These are phyloP conservation scores for Ammodytes dubius DNA, from an alignment of 2,113 vertebrate species.

Conservation along the genomic window DNA sequence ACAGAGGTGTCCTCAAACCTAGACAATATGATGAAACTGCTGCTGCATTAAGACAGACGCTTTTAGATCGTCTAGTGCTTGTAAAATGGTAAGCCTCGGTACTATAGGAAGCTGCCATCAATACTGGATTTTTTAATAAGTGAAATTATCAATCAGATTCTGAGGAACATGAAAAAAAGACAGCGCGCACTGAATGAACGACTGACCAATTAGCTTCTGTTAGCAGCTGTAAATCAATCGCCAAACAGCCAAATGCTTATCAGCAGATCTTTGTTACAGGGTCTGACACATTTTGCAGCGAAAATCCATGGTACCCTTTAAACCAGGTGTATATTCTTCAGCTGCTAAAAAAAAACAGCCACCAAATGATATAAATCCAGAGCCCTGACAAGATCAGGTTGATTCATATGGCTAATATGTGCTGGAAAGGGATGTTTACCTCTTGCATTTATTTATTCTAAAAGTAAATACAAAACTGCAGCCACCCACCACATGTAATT, in stretches of 20 bases:
- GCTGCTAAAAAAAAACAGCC: background rate
- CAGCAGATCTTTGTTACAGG: background rate
- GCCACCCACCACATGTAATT: conserved; percentile 4
- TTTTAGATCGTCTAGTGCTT: background rate
- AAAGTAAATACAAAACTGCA: conserved; percentile 16
- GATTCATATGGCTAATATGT: background rate
- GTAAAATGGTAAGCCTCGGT: too few species aligned
- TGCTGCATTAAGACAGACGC: too few species aligned
- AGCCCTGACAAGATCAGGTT: background rate
- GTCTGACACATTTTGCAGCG: background rate
- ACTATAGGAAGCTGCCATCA: background rate
- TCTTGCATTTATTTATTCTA: conserved; percentile 8
- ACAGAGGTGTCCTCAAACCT: background rate
- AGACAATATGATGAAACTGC: background rate
- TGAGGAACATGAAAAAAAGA: background rate
- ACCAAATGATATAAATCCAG: conserved; percentile 9
- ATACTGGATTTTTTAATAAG: background rate
- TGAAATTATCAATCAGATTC: background rate
- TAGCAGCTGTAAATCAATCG: background rate
- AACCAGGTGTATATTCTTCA: conserved; percentile 1
- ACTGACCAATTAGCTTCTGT: background rate
- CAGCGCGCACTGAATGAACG: background rate
- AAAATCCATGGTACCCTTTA: background rate
- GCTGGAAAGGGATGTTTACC: background rate
- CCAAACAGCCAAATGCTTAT: background rate